Percentiles rank a stretch among this genome's conserved stretches.
Evolutionary conservation across 2,797 vertebrate species (phyloP).

Genomic region (Peromyscus attwateri): DNA sequence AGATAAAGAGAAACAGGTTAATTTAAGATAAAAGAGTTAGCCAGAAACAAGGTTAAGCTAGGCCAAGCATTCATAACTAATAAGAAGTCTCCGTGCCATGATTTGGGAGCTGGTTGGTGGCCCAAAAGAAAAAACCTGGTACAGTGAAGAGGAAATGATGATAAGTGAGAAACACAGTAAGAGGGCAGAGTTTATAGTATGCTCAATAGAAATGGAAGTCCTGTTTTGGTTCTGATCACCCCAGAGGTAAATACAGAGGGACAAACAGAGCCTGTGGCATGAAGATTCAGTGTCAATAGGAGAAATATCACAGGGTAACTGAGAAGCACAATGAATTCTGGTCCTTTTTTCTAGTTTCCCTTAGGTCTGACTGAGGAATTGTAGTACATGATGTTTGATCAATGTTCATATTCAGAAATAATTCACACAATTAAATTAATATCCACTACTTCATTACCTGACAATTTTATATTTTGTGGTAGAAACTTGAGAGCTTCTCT

Average conservation of each 20-base stretch:
- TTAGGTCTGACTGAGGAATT: not conserved
- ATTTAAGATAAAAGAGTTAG: not conserved
- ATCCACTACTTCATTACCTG: not conserved
- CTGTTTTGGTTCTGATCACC: not conserved
- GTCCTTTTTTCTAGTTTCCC: not conserved
- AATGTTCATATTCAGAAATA: not conserved
- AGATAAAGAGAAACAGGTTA: not conserved
- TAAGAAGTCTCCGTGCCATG: not conserved
- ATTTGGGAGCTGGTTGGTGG: not conserved
- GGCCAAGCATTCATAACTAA: not conserved
- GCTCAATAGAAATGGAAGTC: not conserved
- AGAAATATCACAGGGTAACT: slow-evolving; percentile 5
- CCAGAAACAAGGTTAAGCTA: not conserved
- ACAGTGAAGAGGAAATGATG: not conserved
- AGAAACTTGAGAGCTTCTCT: not conserved
- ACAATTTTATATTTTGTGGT: not conserved
- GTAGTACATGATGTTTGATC: not conserved
- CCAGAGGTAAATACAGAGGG: not conserved
- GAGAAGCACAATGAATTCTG: not conserved
- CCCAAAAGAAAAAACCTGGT: not conserved
- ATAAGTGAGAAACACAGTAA: not conserved
- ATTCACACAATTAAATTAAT: not conserved
- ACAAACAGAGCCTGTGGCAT: not conserved
- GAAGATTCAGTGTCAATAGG: not conserved
- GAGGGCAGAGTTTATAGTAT: not conserved